Percentiles rank a stretch among this genome's conserved stretches.
Evolutionary conservation across 2,888 invertebrate species (phyloP).

Genomic region (Steinernema scapterisci): DNA sequence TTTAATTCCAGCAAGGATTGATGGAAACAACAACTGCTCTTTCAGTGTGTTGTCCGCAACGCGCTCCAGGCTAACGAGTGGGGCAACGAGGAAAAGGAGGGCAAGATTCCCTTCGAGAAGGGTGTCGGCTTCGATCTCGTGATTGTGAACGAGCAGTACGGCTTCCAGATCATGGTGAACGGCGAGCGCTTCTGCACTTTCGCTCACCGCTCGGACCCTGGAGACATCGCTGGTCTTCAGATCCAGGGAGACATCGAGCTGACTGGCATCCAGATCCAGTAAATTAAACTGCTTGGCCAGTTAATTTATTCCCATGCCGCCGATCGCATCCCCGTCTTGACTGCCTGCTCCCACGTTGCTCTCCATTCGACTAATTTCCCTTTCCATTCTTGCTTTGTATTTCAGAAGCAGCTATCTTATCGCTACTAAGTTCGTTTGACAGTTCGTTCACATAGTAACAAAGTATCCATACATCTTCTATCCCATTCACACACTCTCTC

Average conservation of each 20-base stretch:
- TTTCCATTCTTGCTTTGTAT: not conserved
- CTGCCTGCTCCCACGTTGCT: not conserved
- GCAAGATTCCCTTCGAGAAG: constrained; percentile 66
- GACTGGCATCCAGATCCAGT: constrained; percentile 64
- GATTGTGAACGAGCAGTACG: constrained; percentile 65
- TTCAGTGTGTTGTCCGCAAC: constrained; percentile 59
- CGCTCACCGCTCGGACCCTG: constrained; percentile 67
- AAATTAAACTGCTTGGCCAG: constrained; percentile 36
- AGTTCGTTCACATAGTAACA: constrained; percentile 1
- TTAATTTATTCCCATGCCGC: constrained; percentile 5
- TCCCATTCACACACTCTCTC: not conserved
- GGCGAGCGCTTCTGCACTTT: constrained; percentile 67
- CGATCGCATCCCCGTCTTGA: constrained; percentile 1
- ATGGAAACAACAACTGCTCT: constrained; percentile 17
- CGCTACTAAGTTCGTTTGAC: constrained; percentile 7
- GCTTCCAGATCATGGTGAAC: constrained; percentile 68
- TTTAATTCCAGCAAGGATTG: not conserved
- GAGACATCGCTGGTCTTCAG: constrained; percentile 66
- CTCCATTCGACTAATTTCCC: not conserved
- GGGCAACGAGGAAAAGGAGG: constrained; percentile 67
- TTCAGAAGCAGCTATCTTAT: not conserved
- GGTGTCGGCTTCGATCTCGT: constrained; percentile 66
- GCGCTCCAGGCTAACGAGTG: constrained; percentile 59
- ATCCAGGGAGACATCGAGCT: constrained; percentile 66
- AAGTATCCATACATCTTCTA: not conserved